Conservation (phyloP, 2,888 invertebrate species). For the Nomada ferruginata region DNA sequence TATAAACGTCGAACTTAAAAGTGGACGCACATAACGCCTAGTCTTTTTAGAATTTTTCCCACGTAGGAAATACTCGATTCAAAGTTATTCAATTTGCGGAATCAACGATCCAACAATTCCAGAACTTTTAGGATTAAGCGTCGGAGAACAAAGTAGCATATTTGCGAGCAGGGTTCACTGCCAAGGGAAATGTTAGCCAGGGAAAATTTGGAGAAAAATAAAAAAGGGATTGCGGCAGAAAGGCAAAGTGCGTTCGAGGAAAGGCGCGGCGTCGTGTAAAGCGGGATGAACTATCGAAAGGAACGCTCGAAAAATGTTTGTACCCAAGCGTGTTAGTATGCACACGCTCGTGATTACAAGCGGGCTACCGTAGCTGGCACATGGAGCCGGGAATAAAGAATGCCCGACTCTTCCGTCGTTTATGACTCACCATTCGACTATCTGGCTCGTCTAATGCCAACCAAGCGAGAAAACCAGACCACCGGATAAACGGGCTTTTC, state of each 20-base stretch:
- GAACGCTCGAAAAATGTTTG: constrained; percentile 23
- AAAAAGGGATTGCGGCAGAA: not conserved
- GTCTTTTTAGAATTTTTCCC: too few species aligned
- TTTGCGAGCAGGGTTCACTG: too few species aligned
- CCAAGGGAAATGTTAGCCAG: not conserved
- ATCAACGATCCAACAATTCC: too few species aligned
- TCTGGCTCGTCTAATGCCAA: constrained; percentile 42
- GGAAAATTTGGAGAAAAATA: not conserved
- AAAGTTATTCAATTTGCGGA: too few species aligned
- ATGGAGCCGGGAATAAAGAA: constrained; percentile 42
- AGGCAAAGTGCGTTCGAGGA: not conserved
- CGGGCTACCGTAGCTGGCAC: not conserved
- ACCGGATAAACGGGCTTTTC: constrained; percentile 36
- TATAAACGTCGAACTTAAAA: too few species aligned
- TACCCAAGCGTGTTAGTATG: constrained; percentile 4
- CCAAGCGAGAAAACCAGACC: constrained; percentile 31
- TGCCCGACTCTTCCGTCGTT: constrained; percentile 53
- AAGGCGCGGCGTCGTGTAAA: not conserved
- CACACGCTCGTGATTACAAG: not conserved
- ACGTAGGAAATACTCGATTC: too few species aligned
- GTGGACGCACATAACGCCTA: too few species aligned
- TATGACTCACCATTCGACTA: constrained; percentile 61
- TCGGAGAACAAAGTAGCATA: not conserved
- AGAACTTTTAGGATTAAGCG: too few species aligned
- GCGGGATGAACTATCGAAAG: not conserved